Base-by-base conservation (phyloP, 2,797 vertebrate genomes). In the Limnodromus scolopaceus region DNA sequence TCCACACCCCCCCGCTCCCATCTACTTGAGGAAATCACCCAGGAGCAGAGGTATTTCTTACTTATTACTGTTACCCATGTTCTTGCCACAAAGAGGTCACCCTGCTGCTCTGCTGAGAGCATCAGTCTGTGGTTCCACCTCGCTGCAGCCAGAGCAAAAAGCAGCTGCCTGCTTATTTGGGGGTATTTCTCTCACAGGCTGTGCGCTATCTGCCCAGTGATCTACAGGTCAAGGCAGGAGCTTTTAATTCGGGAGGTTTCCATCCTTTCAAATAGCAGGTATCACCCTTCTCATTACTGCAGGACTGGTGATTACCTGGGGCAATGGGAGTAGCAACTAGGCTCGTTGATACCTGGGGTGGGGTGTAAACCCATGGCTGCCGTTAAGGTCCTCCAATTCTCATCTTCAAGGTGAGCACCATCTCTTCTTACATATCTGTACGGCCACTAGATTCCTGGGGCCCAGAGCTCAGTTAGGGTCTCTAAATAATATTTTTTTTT, bases 261-360 rank as follows among this genome's bases (percentile, higher is more conserved):
- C 30, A 28, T 39, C 28, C 36, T 72, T 30, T 16, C 60, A 46
- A 51, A 32, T 9, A 43, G 19, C 16, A 80, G 18, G 8, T 39
- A 53, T 38, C 15, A 1, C 11, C 28, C n/a, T 80, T 25, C 28
- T 57, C 8, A 15, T 32, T 39, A 23, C n/a, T 13, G 11, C 23
- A 63, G 57, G 16, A 25, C 23, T 48, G 16, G 17, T 39, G 36
- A 51, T n/a, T 20, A 41, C 25, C 54, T n/a, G 43, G 36, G 27
- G 18, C 34, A 48, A 57, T 0, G 14, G 43, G 49, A 63, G 23
- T 32, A 55, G 69, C 4, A 23, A 12, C 7, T 5, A 43, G 14
- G n/a, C 24, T 65, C 1, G 0, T 10, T 17, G 51, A 28, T 43
- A 54, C 15, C 36, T 13, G 27, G 9, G 10, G 8, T 11, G 17